Conservation (phyloP, 2,113 vertebrate species). For the Platycercus adscitus region DNA sequence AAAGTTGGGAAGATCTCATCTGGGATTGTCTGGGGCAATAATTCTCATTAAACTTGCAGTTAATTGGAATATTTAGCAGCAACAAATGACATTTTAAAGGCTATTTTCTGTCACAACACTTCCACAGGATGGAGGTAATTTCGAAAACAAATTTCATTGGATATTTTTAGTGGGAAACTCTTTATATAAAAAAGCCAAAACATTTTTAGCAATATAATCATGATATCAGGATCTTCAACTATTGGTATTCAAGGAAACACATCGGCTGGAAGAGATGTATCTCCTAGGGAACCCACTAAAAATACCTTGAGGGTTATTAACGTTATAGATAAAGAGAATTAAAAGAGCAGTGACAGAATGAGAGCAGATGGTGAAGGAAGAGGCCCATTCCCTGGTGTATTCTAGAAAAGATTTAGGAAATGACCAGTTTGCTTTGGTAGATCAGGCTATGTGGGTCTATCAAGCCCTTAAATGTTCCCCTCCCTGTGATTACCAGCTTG, state of each 20-base stretch:
- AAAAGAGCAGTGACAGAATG: slow-evolving; percentile 45
- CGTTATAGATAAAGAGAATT: slow-evolving; percentile 51
- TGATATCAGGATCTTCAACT: slow-evolving; percentile 44
- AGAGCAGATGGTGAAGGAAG: slow-evolving; percentile 7
- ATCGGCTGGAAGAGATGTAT: slow-evolving; percentile 11
- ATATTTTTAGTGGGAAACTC: slow-evolving; percentile 44
- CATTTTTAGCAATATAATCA: slow-evolving; percentile 48
- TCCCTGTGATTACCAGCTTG: neutral
- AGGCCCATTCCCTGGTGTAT: neutral
- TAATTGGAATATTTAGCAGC: slow-evolving; percentile 47
- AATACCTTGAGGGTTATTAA: slow-evolving; percentile 55
- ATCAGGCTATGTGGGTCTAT: neutral
- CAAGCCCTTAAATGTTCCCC: neutral
- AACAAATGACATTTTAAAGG: slow-evolving; percentile 31
- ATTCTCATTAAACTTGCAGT: slow-evolving; percentile 46
- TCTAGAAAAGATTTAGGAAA: slow-evolving; percentile 8
- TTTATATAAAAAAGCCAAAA: neutral
- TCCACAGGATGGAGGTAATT: slow-evolving; percentile 38
- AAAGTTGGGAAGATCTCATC: slow-evolving; percentile 37
- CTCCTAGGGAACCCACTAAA: slow-evolving; percentile 57
- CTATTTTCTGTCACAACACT: slow-evolving; percentile 36
- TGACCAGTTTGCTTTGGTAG: neutral
- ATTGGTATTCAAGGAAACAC: slow-evolving; percentile 51
- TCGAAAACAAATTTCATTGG: slow-evolving; percentile 37
- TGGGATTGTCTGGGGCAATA: slow-evolving; percentile 44